Base-by-base conservation (phyloP, 2,888 invertebrate genomes). In the Ernsta delagoae region DNA sequence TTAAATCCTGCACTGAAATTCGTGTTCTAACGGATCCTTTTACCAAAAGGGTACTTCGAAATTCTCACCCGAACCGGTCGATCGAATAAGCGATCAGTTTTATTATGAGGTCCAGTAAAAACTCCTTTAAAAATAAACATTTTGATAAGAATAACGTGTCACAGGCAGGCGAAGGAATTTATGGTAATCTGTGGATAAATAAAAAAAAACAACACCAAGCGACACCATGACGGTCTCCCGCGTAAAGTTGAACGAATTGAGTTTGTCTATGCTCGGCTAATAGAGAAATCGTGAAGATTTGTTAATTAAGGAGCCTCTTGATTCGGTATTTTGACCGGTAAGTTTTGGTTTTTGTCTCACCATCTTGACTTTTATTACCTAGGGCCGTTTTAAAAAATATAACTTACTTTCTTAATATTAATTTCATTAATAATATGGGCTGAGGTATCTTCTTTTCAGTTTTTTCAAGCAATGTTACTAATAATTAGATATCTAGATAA, bases 1-100 rank as follows among this genome's bases (percentile, higher is more conserved):
- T 41, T 0, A 3, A 41, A 11, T 31, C 31, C 48, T 7, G 48
- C 48, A 12, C 48, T 45, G 5, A n/a, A 45, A 45, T n/a, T 5
- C 36, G 7, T 45, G 9, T 53, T 53, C 7, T 54, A 54, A 54
- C 11, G 4, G 31, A 24, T 16, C 53, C 24, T 54, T 54, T 11
- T 9, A 9, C 11, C 9, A 54, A 54, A 54, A 54, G 8, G 59
- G 36, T 41, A 9, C 41, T 59, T 41, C 50, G 7, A 31, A 60
- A 60, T 43, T 60, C 54, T 60, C 54, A 36, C 70, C 36, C 12
- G 39, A 75, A 78, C 79, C 74, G 76, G 79, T 78, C 72, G 56
- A 39, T 31, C 56, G 67, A 73, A 75, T 80, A 80, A 80, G 80
- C 75, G 79, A 80, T 81, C 80, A 78, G 73, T 77, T 80, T 80